Evolutionary conservation across 2,888 invertebrate species (phyloP).

Genomic region (Fragum whitleyi): DNA sequence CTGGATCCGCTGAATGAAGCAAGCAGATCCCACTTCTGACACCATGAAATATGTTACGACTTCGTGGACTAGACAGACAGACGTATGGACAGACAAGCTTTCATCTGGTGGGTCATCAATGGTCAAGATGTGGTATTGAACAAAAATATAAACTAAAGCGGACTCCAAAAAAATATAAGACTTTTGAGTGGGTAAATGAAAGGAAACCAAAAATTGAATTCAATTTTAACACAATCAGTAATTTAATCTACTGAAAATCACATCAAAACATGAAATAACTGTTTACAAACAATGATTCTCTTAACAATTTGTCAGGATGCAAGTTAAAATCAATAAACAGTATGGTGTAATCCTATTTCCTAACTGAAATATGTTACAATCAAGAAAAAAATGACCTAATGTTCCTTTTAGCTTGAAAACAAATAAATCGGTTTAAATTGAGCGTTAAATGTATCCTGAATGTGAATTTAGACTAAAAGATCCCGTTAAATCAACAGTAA

Average conservation of each 20-base stretch:
- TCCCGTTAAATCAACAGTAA: too few species aligned
- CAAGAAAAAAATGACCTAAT: too few species aligned
- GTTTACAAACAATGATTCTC: neutral
- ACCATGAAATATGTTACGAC: constrained; percentile 4
- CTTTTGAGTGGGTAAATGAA: neutral
- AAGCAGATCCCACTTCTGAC: neutral
- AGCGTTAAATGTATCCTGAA: too few species aligned
- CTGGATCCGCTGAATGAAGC: neutral
- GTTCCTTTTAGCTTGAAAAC: too few species aligned
- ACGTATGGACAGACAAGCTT: neutral
- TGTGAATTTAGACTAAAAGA: too few species aligned
- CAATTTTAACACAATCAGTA: neutral
- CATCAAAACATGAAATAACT: neutral
- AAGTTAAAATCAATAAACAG: neutral
- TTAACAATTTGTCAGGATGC: neutral
- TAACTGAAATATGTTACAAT: too few species aligned
- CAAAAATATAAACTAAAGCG: neutral
- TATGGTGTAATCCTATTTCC: too few species aligned
- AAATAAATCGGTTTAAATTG: too few species aligned
- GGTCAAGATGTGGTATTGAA: neutral
- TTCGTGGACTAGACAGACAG: neutral
- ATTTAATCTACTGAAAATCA: neutral
- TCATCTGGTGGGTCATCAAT: neutral
- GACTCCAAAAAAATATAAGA: neutral
- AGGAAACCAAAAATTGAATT: neutral